Base-by-base conservation (phyloP, 1,140 invertebrate species). In the Drosophila kepulauana region DNA sequence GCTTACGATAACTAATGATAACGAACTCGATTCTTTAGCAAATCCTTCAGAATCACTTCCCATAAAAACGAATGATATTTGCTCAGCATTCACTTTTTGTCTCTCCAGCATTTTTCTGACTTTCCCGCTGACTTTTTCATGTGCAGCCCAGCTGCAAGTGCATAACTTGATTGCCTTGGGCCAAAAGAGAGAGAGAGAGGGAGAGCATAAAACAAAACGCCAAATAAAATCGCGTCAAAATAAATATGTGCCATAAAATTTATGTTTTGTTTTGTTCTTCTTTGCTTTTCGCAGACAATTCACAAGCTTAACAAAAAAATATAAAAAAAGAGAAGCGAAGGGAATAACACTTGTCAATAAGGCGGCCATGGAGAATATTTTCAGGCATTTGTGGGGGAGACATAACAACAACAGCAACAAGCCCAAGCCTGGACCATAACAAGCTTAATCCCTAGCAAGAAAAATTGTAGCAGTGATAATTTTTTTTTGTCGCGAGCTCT, bases 401-500 rank as follows among this genome's bases (percentile, higher is more conserved):
- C 33, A 11, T 15, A 10, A 51, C 45, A 54, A 58, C 45, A 54
- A 58, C 58, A 25, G 20, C 20, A 54, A 58, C 52, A 43, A 63
- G 58, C 66, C 41, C 66, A 45, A 38, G 68, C 58, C 69, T 45
- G 62, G 49, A 66, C 51, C 64, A 71, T 84, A 84, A 89, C 84
- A 84, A 89, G 81, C 74, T 73, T 88, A 88, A 89, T 88, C 80
- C 84, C 75, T 74, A 48, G 70, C 80, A 81, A 88, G 81, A 85
- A 84, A 81, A 89, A 88, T 89, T 84, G 81, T 88, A 69, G 81
- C 85, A 81, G 75, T 88, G 80, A 84, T 84, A 89, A 88, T 84
- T 75, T 89, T 81, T 81, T 86, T 75, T 57, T 38, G 43, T 77
- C 67, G 46, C 64, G 35, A 51, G 20, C 11, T 59, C 35, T 46